Conservation (phyloP, 2,888 invertebrate genomes). For the Aleiodes leptofemur region DNA sequence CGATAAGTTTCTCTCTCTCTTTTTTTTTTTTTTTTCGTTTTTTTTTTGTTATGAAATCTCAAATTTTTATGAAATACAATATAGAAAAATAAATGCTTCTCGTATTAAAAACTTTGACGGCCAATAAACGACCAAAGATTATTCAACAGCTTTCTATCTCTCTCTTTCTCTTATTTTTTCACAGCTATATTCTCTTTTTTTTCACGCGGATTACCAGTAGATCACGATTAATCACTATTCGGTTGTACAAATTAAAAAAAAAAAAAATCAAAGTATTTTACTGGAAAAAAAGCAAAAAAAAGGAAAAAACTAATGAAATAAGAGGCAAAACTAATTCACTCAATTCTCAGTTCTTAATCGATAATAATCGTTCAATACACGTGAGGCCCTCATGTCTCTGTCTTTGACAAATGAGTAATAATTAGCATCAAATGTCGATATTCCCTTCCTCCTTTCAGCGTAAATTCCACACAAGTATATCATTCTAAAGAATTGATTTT, state of each 20-base stretch:
- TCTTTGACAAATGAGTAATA: constrained; percentile 25
- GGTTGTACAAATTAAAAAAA: not conserved
- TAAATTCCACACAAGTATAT: constrained; percentile 21
- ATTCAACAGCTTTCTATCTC: constrained; percentile 33
- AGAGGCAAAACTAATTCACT: not conserved
- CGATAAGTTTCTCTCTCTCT: constrained; percentile 28
- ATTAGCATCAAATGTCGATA: constrained; percentile 20
- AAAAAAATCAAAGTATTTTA: not conserved
- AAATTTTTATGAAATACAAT: constrained; percentile 31
- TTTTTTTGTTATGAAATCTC: constrained; percentile 28
- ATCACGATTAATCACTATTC: not conserved
- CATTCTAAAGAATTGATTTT: not conserved
- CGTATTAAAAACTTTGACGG: constrained; percentile 60
- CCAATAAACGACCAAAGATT: constrained; percentile 47
- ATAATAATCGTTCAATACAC: constrained; percentile 39
- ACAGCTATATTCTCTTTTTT: constrained; percentile 5
- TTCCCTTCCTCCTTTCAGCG: constrained; percentile 32
- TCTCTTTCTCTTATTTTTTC: constrained; percentile 25
- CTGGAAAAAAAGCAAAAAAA: not conserved
- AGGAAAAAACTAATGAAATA: not conserved
- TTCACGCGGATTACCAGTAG: constrained; percentile 19
- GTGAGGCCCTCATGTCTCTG: constrained; percentile 25
- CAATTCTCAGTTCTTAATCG: constrained; percentile 28
- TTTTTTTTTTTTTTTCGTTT: not conserved
- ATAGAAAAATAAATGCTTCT: constrained; percentile 70